phyloP scores from a whole-genome alignment of 2,113 vertebrate species.

The Festucalex cinctus region DNA sequence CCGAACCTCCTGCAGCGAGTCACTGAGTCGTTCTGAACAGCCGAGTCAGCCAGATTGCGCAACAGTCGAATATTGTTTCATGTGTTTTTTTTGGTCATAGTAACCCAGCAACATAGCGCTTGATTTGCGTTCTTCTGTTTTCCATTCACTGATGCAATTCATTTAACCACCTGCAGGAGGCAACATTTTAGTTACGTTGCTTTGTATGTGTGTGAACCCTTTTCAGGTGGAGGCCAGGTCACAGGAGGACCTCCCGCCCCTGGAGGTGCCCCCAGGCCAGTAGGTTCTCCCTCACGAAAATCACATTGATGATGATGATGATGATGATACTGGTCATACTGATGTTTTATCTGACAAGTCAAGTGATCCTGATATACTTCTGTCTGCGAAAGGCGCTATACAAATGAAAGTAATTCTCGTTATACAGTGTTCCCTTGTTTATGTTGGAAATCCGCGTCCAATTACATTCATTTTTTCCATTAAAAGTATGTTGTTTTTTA shows the following conservation, averaged over 20 bases:
- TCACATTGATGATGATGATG: neutral
- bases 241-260: conserved; percentile 55
- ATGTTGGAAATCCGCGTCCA: no score
- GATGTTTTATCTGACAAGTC: no score
- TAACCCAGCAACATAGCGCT: neutral
- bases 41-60: conserved; percentile 15
- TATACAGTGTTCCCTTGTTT: no score
- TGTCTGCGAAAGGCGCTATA: no score
- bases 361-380: no score
- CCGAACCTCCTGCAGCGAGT: conserved; percentile 37
- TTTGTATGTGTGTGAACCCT: conserved; percentile 4
- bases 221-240: conserved; percentile 66
- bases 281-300: conserved; percentile 41
- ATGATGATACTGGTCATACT: neutral
- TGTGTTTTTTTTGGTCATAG: no score
- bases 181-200: neutral
- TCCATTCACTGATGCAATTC: neutral
- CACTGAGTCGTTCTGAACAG: conserved; percentile 35
- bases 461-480: no score
- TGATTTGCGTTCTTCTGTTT: neutral
- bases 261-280: conserved; percentile 61
- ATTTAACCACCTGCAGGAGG: neutral
- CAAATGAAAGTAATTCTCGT: no score
- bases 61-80: neutral
- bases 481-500: no score